Evolutionary conservation across 2,888 invertebrate genomes (phyloP).

Genomic region (Diadegma fenestrale): DNA sequence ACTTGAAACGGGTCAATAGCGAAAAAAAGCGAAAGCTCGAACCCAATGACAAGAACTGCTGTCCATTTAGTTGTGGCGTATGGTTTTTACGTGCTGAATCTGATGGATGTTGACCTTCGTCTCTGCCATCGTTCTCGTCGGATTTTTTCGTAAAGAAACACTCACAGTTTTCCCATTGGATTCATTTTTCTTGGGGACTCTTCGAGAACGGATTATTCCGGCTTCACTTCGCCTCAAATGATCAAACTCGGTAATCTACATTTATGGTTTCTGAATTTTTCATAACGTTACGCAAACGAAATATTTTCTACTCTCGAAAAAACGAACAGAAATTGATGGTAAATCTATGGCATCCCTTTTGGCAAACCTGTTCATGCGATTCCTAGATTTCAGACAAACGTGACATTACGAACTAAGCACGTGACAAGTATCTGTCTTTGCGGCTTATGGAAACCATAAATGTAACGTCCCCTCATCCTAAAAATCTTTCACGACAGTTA

Average conservation of each 20-base stretch:
- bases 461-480: conserved; percentile 3
- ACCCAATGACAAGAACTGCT: not conserved
- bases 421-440: not conserved
- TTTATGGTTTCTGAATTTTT: not conserved
- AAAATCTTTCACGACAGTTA: not conserved
- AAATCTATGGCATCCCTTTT: not conserved
- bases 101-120: not conserved
- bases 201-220: conserved; percentile 1
- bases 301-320: not conserved
- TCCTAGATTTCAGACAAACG: not conserved
- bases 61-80: conserved; percentile 3
- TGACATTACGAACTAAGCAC: not conserved
- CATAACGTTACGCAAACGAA: not conserved
- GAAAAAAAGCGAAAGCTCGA: conserved; percentile 6
- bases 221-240: not conserved
- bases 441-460: conserved; percentile 9
- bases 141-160: not conserved
- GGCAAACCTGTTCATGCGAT: not conserved
- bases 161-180: not conserved
- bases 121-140: not conserved
- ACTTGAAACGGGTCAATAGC: not conserved
- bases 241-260: not conserved
- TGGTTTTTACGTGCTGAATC: conserved; percentile 17
- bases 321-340: not conserved
- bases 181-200: not conserved